These are phyloP conservation scores for Therioaphis trifolii DNA, from an alignment of 2,888 invertebrate genomes.

Conservation along the genomic window DNA sequence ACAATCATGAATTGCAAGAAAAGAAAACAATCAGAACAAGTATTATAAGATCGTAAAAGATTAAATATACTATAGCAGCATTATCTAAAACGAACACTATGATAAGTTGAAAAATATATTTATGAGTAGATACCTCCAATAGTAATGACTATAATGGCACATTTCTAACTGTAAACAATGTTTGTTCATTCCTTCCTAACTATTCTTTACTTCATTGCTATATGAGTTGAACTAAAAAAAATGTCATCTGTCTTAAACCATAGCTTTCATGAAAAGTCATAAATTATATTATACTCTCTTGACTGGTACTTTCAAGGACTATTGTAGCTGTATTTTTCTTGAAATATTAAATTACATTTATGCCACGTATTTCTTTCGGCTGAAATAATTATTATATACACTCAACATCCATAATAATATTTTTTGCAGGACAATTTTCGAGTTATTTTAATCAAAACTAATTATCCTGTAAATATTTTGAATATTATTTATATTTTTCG, in stretches of 20 bases:
- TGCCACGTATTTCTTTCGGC: too few relatives aligned
- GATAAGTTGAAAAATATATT: slow-evolving; percentile 5
- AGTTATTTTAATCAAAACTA: background rate
- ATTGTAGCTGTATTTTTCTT: background rate
- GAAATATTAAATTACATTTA: background rate
- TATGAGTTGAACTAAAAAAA: slow-evolving; percentile 30
- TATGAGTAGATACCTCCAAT: background rate
- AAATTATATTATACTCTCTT: background rate
- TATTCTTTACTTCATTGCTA: slow-evolving; percentile 21
- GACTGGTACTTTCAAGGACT: background rate
- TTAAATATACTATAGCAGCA: background rate
- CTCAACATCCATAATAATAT: too few relatives aligned
- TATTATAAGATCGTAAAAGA: background rate
- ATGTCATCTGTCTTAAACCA: slow-evolving; percentile 8
- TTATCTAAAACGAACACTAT: background rate
- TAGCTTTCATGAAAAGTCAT: slow-evolving; percentile 3
- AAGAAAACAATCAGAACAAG: background rate
- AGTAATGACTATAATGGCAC: slow-evolving; percentile 6
- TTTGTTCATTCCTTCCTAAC: slow-evolving; percentile 9
- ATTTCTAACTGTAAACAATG: slow-evolving; percentile 42
- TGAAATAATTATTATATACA: too few relatives aligned
- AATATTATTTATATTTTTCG: too few relatives aligned
- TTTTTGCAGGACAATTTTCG: background rate
- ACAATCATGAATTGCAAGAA: background rate
- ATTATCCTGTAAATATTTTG: too few relatives aligned